Conservation (phyloP, 2,888 invertebrate genomes). For the Trissolcus japonicus region DNA sequence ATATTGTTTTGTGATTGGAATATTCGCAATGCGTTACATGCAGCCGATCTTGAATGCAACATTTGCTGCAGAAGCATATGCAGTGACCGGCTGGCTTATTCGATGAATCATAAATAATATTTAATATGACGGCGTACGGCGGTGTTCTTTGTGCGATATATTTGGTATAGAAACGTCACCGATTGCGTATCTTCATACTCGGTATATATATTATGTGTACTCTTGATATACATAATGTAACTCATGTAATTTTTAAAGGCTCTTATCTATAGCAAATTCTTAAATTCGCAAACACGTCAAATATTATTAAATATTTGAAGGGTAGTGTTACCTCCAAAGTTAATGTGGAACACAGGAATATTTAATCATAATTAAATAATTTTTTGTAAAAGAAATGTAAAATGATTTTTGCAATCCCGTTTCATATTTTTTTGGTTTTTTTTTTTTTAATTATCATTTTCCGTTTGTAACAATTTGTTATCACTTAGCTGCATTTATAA, state of each 20-base stretch:
- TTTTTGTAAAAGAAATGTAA: too few species aligned
- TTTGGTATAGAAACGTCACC: conserved; percentile 76
- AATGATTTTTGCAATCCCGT: too few species aligned
- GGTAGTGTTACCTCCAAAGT: not conserved
- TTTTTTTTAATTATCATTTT: too few species aligned
- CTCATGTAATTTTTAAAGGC: conserved; percentile 28
- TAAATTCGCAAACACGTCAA: conserved; percentile 23
- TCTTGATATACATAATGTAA: conserved; percentile 49
- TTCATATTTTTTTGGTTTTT: too few species aligned
- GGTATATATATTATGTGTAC: conserved; percentile 54
- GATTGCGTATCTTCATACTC: conserved; percentile 70
- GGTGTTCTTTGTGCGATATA: conserved; percentile 73
- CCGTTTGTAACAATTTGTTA: too few species aligned
- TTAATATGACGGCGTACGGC: conserved; percentile 74
- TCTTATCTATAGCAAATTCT: conserved; percentile 48
- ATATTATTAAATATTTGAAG: not conserved
- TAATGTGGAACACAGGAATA: not conserved
- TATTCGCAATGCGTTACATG: conserved; percentile 58
- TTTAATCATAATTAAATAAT: too few species aligned
- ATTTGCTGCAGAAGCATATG: conserved; percentile 42
- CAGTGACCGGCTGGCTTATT: conserved; percentile 64
- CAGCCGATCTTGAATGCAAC: conserved; percentile 46
- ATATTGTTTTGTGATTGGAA: conserved; percentile 76
- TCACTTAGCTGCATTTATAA: too few species aligned
- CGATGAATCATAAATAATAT: conserved; percentile 74